These are phyloP conservation scores for Prosapia bicincta DNA, from an alignment of 2,888 invertebrate genomes.

Conservation along the genomic window DNA sequence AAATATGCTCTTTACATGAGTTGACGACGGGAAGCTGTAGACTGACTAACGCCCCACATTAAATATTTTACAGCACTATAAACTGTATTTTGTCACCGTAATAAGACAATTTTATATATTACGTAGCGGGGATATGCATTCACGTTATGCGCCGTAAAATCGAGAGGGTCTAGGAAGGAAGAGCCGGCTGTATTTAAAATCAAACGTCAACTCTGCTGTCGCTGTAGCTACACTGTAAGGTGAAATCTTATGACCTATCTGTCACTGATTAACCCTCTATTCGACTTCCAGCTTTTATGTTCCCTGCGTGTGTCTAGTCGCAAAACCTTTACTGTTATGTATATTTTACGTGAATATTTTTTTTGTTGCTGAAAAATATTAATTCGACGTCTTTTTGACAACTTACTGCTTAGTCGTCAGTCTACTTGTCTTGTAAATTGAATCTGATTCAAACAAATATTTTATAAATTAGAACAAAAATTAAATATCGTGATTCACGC, in stretches of 20 bases:
- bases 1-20: too few relatives aligned
- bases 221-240: neutral
- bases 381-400: too few relatives aligned
- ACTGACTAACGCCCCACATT: neutral
- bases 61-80: conserved; percentile 10
- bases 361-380: too few relatives aligned
- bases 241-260: neutral
- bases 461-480: too few relatives aligned
- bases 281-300: neutral
- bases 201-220: neutral
- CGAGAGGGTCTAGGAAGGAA: neutral
- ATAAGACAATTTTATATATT: conserved; percentile 21
- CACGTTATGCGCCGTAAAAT: conserved; percentile 19
- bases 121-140: neutral
- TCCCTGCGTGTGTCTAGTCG: too few relatives aligned
- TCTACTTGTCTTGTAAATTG: too few relatives aligned
- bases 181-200: neutral
- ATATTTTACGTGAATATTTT: too few relatives aligned
- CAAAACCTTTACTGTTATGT: too few relatives aligned
- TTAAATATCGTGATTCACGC: too few relatives aligned
- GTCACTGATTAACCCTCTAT: neutral
- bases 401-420: too few relatives aligned
- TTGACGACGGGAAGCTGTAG: neutral
- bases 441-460: too few relatives aligned
- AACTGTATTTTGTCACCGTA: conserved; percentile 16